phyloP scores from a whole-genome alignment of 2,888 invertebrate genomes.

The Germaria angustata region DNA sequence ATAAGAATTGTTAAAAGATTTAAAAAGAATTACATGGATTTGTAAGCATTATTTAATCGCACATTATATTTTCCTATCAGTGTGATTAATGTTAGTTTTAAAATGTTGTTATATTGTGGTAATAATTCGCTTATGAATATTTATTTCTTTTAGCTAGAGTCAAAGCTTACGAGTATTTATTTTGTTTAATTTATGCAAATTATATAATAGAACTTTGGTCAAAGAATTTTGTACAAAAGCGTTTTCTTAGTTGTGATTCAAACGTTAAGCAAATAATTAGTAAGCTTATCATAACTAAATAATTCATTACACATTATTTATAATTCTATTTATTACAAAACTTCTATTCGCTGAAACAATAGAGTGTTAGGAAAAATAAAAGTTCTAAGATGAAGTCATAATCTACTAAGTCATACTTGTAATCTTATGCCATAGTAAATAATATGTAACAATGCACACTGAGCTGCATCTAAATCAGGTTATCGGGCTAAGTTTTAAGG shows the following conservation, averaged over 20 bases:
- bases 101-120: conserved; percentile 1
- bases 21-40: conserved; percentile 24
- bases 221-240: background rate
- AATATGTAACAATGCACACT: background rate
- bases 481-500: too few relatives aligned
- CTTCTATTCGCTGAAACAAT: background rate
- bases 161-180: conserved; percentile 20
- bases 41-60: conserved; percentile 35
- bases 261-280: background rate
- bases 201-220: background rate
- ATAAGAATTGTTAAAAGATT: conserved; percentile 27
- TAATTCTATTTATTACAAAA: conserved; percentile 6
- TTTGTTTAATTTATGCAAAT: conserved; percentile 42
- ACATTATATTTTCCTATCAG: conserved; percentile 20
- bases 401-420: too few relatives aligned
- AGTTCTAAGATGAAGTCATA: background rate
- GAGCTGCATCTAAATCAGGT: too few relatives aligned
- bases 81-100: conserved; percentile 2
- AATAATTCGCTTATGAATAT: conserved; percentile 42
- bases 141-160: background rate
- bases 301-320: background rate
- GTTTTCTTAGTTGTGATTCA: background rate
- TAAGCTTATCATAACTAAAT: background rate
- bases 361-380: background rate
- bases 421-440: too few relatives aligned